A percentile compares a stretch with the other conserved stretches of the same genome.
phyloP scores from a whole-genome alignment of 2,888 invertebrate species.

The Napeogenes sylphis region DNA sequence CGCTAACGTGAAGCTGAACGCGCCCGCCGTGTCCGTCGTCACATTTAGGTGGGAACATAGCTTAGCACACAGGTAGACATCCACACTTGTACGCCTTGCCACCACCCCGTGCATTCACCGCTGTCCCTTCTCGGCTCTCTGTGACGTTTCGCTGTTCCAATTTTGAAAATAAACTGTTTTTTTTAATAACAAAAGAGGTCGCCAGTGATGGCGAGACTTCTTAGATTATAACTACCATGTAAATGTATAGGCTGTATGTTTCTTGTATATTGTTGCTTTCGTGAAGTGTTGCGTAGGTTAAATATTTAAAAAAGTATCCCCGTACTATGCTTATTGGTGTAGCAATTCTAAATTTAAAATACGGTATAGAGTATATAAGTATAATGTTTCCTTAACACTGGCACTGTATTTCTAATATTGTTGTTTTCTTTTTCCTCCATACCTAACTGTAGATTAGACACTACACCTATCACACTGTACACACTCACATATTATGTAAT shows the following conservation, averaged over 20 bases:
- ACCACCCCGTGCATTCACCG: conserved; percentile 38
- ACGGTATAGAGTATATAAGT: neutral
- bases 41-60: conserved; percentile 93
- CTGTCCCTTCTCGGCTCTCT: conserved; percentile 16
- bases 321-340: too few species aligned
- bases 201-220: too few species aligned
- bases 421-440: neutral
- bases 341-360: too few species aligned
- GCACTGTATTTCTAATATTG: neutral
- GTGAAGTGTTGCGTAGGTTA: too few species aligned
- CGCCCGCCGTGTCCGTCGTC: conserved; percentile 91
- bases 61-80: conserved; percentile 82
- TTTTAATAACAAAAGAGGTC: too few species aligned
- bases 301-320: too few species aligned
- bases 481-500: neutral
- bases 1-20: conserved; percentile 73
- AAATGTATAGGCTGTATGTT: too few species aligned
- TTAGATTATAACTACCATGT: too few species aligned
- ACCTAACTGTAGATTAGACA: neutral
- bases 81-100: conserved; percentile 49
- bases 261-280: too few species aligned
- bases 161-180: neutral
- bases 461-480: neutral
- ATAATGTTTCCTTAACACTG: neutral
- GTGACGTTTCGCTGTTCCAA: conserved; percentile 1